phyloP scores from a whole-genome alignment of 2,113 vertebrate genomes.

The Halcyon senegalensis region DNA sequence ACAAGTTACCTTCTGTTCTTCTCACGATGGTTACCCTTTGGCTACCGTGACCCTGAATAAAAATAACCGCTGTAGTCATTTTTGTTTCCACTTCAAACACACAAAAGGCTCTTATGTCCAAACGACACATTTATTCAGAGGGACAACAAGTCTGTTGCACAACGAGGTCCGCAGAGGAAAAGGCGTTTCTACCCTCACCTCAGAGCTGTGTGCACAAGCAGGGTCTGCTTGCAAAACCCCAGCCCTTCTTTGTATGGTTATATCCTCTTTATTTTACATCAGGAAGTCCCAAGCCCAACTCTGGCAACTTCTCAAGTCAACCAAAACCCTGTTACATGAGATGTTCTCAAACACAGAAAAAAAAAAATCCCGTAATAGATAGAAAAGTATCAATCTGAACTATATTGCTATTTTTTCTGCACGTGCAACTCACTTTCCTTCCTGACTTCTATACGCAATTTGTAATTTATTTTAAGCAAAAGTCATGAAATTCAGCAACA shows the following conservation, averaged over 20 bases:
- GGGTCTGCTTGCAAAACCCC: not conserved
- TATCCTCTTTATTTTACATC: not conserved
- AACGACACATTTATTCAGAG: slow-evolving; percentile 24
- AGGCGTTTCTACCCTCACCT: not conserved
- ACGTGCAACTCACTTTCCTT: not conserved
- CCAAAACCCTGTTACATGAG: not conserved
- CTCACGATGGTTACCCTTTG: not conserved
- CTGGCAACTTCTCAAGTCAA: not conserved
- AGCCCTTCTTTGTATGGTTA: not conserved
- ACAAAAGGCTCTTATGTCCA: not conserved
- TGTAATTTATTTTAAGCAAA: slow-evolving; percentile 21
- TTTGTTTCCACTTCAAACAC: slow-evolving; percentile 21
- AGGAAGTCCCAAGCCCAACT: not conserved
- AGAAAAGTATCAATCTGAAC: not conserved
- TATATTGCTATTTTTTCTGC: not conserved
- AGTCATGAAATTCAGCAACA: not conserved
- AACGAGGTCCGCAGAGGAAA: not conserved
- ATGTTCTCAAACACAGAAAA: not conserved
- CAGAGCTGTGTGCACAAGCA: not conserved
- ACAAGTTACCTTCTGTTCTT: not conserved
- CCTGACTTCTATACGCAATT: not conserved
- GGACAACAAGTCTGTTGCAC: not conserved
- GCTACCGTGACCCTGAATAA: not conserved
- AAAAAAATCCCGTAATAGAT: not conserved
- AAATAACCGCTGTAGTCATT: not conserved